Evolutionary conservation across 2,113 vertebrate genomes (phyloP), one percentile per base, ranked within the genome.

Genomic region (Osmerus mordax): DNA sequence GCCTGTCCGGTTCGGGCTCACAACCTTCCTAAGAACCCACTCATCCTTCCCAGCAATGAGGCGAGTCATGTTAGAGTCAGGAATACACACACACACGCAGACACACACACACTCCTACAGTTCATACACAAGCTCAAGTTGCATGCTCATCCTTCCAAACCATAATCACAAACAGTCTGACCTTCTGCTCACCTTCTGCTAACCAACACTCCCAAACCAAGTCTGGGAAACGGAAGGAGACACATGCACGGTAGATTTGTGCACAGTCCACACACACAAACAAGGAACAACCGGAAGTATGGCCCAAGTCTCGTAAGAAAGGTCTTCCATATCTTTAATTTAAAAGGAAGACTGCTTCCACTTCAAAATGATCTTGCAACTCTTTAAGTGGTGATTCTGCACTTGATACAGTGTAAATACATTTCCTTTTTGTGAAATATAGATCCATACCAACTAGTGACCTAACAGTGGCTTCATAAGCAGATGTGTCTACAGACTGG

Each of bases 41-140:
- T 84, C 86, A 90, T 87, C 83, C 84, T 92, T 91, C 89, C 90
- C 90, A 92, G 88, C 84, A 92, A 87, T 83, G 87, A 47, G 81
- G 78, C 90, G 82, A 89, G 84, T 89, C 87, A 91, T 80, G 83
- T 87, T 87, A 89, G 87, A 85, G 83, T 82, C 75, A 78, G 84
- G 88, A 85, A 62, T 47, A 69, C 63, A 54, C 41, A 21, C 51
- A 61, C 18, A 58, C 74, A 70, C 53, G 61, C 47, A 71, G 19
- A 14, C 70, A 28, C 66, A 54, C 8, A 15, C 66, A 53, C 66
- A 66, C 15, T 16, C 36, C 21, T 41, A 62, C 12, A 21, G 41
- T 47, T 47, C 12, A 47, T 59, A 59, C 19, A n/a, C 58, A 69
- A 52, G 41, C 54, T 74, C 25, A 72, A 47, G 9, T 12, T 14